These are phyloP conservation scores for Mellilla xanthometata DNA, from an alignment of 2,888 invertebrate genomes.

Conservation along the genomic window DNA sequence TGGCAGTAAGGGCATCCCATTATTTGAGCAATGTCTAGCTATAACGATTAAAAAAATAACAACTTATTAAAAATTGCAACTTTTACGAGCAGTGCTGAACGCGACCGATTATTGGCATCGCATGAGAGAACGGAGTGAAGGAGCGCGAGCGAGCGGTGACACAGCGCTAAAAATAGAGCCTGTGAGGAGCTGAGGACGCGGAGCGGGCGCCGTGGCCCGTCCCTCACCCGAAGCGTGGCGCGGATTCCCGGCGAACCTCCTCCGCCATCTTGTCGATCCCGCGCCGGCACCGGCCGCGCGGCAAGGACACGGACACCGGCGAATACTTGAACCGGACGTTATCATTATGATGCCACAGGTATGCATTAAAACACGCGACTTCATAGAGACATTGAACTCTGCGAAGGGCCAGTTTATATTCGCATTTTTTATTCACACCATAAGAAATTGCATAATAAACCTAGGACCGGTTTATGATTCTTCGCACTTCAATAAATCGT, in stretches of 20 bases:
- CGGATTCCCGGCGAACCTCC: constrained; percentile 50
- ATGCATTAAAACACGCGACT: constrained; percentile 30
- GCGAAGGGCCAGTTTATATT: constrained; percentile 22
- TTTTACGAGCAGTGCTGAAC: constrained; percentile 34
- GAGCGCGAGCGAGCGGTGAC: constrained; percentile 67
- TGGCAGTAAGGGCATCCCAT: background rate
- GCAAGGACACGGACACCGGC: constrained; percentile 55
- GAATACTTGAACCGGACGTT: constrained; percentile 35
- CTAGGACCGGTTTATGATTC: constrained; percentile 45
- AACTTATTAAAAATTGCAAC: constrained; percentile 26
- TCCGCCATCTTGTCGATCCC: constrained; percentile 72
- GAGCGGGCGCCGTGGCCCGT: constrained; percentile 41
- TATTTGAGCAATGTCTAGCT: background rate
- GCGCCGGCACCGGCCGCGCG: constrained; percentile 57
- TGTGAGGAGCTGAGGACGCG: constrained; percentile 40
- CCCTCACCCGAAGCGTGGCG: constrained; percentile 37
- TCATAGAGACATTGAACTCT: constrained; percentile 39
- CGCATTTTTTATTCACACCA: constrained; percentile 27
- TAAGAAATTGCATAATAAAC: constrained; percentile 49
- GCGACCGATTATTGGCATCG: constrained; percentile 30
- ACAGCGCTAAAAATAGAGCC: constrained; percentile 80
- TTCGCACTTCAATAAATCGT: constrained; percentile 44
- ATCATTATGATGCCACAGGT: constrained; percentile 32
- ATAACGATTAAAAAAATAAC: constrained; percentile 5
- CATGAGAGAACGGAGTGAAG: constrained; percentile 29